Evolutionary conservation across 2,113 vertebrate genomes (phyloP).

Genomic region (Cygnus buccinator): DNA sequence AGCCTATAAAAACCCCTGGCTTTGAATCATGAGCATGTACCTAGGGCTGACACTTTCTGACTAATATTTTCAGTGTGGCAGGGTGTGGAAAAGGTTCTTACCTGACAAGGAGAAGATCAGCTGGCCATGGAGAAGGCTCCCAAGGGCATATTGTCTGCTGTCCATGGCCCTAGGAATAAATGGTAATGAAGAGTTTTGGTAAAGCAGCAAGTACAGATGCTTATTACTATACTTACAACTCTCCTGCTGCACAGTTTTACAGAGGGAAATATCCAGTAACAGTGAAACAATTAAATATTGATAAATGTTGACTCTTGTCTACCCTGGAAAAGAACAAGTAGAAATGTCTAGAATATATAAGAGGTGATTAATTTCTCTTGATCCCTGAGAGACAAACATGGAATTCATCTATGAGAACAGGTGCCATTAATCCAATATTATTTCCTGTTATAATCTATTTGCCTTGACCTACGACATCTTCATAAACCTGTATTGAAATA

Average conservation of each 20-base stretch:
- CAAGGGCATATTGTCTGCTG: neutral
- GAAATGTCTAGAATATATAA: neutral
- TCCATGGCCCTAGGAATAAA: neutral
- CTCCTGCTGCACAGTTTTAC: neutral
- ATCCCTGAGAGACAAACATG: neutral
- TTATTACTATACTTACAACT: neutral
- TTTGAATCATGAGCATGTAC: neutral
- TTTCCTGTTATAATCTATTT: neutral
- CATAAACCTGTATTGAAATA: neutral
- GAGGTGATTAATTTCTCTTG: neutral
- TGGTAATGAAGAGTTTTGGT: neutral
- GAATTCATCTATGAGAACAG: neutral
- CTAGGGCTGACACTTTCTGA: neutral
- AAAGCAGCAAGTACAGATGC: neutral
- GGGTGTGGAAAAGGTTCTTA: neutral
- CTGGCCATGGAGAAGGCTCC: neutral
- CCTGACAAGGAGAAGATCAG: rapidly evolving
- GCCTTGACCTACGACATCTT: neutral
- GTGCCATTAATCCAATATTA: neutral
- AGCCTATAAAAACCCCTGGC: neutral
- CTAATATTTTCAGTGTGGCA: rapidly evolving
- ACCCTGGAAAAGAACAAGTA: neutral
- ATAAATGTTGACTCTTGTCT: neutral
- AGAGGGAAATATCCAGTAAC: neutral
- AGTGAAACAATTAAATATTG: neutral